Base-by-base conservation (phyloP, 2,888 invertebrate genomes). In the Yponomeuta plumbellus region DNA sequence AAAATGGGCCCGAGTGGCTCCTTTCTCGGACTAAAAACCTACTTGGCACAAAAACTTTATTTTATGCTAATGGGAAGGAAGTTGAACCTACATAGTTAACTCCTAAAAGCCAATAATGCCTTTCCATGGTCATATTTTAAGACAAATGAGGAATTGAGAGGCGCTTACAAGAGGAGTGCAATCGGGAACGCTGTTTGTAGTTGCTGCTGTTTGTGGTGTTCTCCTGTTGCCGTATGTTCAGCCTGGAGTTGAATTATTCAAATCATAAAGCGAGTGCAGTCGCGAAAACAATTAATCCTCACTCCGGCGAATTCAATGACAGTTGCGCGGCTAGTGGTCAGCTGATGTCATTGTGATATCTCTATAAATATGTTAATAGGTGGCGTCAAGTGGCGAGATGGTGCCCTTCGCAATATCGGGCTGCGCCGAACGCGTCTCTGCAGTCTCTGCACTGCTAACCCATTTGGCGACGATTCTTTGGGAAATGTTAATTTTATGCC, bases 401-500 rank as follows among this genome's bases (percentile, higher is more conserved):
- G 0, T 22, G 11, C 11, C 59, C 59, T 20, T 23, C 59, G 22
- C 20, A n/a, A n/a, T 57, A 57, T 21, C 23, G 44, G 3, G 44
- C 44, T n/a, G 44, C 44, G 21, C 13, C 59, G 13, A 20, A 11
- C 59, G 69, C 71, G 66, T 70, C 80, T 75, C 71, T 79, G 83
- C 75, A 78, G 66, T 70, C 80, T 75, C 71, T 79, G 83, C 75
- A 78, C 83, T 75, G 83, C 82, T 88, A 86, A 88, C 89, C 88
- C 85, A 87, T 88, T 88, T 88, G 89, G 88, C 88, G 78, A 70
- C 77, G 77, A 77, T 79, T 79, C 80, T 75, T 79, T 69, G 74
- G 70, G 74, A 84, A 84, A 87, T 88, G 86, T 78, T 78, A 88
- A 88, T 89, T 84, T 87, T 83, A 85, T 76, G 79, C 62, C 56